Conservation (phyloP, 2,888 invertebrate species). For the Torymus tubicola region DNA sequence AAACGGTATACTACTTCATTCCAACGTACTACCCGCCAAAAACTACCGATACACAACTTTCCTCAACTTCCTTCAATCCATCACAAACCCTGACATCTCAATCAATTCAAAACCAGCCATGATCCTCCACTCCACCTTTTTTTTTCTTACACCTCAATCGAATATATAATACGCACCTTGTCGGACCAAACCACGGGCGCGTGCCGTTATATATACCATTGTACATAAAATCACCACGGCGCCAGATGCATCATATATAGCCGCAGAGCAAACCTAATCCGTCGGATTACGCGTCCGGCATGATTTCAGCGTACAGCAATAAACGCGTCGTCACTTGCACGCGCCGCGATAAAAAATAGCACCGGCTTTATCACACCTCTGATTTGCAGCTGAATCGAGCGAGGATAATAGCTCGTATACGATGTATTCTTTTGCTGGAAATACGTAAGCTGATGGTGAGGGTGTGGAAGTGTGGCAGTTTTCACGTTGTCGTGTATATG, state of each 20-base stretch:
- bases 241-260: slow-evolving; percentile 71
- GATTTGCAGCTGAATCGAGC: not conserved
- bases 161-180: not conserved
- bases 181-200: slow-evolving; percentile 1
- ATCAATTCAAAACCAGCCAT: too few relatives aligned
- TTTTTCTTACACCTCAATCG: too few relatives aligned
- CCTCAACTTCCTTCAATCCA: too few relatives aligned
- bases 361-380: not conserved
- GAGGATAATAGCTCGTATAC: not conserved
- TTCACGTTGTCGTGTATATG: too few relatives aligned
- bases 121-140: too few relatives aligned
- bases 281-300: slow-evolving; percentile 68
- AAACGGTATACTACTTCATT: too few relatives aligned
- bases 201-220: slow-evolving; percentile 66
- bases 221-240: slow-evolving; percentile 62
- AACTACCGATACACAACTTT: too few relatives aligned
- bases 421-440: too few relatives aligned
- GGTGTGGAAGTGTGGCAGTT: too few relatives aligned
- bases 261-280: slow-evolving; percentile 66
- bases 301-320: slow-evolving; percentile 59
- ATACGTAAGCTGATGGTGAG: too few relatives aligned
- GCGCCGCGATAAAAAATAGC: slow-evolving; percentile 26
- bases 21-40: too few relatives aligned
- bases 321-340: slow-evolving; percentile 37
- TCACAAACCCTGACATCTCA: too few relatives aligned